These are phyloP conservation scores for Fissipunctia ypsillon DNA, from an alignment of 2,888 invertebrate species.

Conservation along the genomic window DNA sequence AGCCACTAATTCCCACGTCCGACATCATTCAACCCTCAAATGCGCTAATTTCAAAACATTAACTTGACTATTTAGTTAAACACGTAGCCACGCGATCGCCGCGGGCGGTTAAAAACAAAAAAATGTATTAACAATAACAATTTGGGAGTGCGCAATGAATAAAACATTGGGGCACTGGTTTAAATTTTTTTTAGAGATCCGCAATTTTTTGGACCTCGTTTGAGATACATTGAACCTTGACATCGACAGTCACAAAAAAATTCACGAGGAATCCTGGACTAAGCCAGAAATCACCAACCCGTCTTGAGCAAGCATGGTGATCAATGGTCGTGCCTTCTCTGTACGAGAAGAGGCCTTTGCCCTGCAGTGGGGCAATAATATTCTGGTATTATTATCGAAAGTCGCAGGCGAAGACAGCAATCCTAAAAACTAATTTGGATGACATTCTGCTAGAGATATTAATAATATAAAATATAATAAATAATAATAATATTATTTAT, in stretches of 20 bases:
- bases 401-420: not conserved
- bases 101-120: conserved; percentile 78
- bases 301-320: too few species aligned
- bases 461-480: too few species aligned
- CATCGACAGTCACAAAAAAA: not conserved
- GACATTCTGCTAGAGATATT: not conserved
- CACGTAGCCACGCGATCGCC: conserved; percentile 85
- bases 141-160: conserved; percentile 81
- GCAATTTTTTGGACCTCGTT: not conserved
- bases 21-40: conserved; percentile 72
- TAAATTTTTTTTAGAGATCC: conserved; percentile 68
- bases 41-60: conserved; percentile 84
- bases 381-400: too few species aligned
- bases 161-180: conserved; percentile 78
- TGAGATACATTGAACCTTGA: not conserved
- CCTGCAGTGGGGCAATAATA: too few species aligned
- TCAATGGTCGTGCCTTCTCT: too few species aligned
- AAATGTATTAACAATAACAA: conserved; percentile 80
- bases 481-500: too few species aligned
- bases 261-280: too few species aligned
- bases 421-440: not conserved
- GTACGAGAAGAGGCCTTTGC: too few species aligned
- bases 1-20: conserved; percentile 76
- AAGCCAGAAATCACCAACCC: too few species aligned
- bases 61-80: conserved; percentile 79